Conservation (phyloP, 2,888 invertebrate genomes). For the Thumatha senex region DNA sequence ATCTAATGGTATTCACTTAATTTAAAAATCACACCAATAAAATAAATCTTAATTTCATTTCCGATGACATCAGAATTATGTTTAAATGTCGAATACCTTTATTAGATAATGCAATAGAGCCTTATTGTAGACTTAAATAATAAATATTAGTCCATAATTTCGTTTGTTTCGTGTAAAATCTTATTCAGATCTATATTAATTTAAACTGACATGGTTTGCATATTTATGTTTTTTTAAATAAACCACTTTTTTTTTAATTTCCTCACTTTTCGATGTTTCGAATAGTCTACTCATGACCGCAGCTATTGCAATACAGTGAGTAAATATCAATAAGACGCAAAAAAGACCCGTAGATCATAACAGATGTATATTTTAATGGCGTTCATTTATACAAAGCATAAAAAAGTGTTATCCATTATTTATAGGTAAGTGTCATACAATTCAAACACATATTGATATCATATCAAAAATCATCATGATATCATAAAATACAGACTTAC, state of each 20-base stretch:
- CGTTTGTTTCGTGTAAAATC: conserved; percentile 11
- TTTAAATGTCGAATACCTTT: conserved; percentile 11
- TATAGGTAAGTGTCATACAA: neutral
- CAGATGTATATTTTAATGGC: neutral
- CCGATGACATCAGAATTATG: too few species aligned
- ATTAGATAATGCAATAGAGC: conserved; percentile 32
- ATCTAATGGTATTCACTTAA: too few species aligned
- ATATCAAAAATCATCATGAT: conserved; percentile 6
- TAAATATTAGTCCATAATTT: conserved; percentile 20
- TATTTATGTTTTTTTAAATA: too few species aligned
- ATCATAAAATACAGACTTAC: conserved; percentile 21
- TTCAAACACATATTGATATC: conserved; percentile 12
- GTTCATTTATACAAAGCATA: neutral
- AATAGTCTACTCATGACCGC: too few species aligned
- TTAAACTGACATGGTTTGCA: too few species aligned
- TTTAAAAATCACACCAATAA: too few species aligned
- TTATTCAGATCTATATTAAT: conserved; percentile 1
- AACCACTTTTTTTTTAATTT: too few species aligned
- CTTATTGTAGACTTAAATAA: conserved; percentile 25
- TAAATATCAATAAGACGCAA: too few species aligned
- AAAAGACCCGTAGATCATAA: too few species aligned
- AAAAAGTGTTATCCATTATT: neutral
- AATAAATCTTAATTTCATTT: too few species aligned
- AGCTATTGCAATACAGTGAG: too few species aligned
- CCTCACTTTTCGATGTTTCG: too few species aligned